Evolutionary conservation across 2,113 vertebrate species (phyloP), one percentile per base, ranked within the genome.

Genomic region (Phaethon lepturus): DNA sequence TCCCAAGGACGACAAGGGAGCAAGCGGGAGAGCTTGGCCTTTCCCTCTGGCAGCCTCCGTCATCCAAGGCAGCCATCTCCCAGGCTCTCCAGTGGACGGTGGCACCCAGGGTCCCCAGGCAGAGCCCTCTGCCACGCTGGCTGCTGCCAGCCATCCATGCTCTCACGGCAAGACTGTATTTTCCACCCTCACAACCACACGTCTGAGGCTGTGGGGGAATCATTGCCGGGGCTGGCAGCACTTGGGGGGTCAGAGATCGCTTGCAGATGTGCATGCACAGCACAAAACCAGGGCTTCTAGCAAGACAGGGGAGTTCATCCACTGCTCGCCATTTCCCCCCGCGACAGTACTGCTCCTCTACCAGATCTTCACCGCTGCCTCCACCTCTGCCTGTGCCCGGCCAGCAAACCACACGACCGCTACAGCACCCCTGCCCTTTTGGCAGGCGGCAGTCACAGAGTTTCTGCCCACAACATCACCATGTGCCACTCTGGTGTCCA

Each of bases 141-240:
- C 31, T 59, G 73, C 13, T 2, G 4, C 45, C 75, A 62, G 5
- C n/a, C 56, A 38, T 17, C 58, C 45, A 29, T 2, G 2, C 20
- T 62, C 45, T 47, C 47, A 28, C 5, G 9, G 67, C 47, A 69
- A 20, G 24, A 28, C 33, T 26, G 0, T 11, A 31, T 40, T 62
- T 38, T 25, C 58, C 9, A 7, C 28, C n/a, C 45, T 40, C 45
- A 24, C 16, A 49, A 23, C n/a, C 24, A 15, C 6, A n/a, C 4
- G 66, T 23, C 8, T 1, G 8, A n/a, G 11, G 66, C 23, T 0
- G 6, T 9, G 45, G 25, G 31, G 31, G 16, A 50, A 9, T 11
- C 17, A 7, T 35, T 19, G 45, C 45, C 2, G 0, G 66, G 24
- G 23, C 66, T 14, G 33, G 33, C 67, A 20, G 47, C 67, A 28